Evolutionary conservation across 2,113 vertebrate species (phyloP).

Genomic region (Oreamnos americanus): DNA sequence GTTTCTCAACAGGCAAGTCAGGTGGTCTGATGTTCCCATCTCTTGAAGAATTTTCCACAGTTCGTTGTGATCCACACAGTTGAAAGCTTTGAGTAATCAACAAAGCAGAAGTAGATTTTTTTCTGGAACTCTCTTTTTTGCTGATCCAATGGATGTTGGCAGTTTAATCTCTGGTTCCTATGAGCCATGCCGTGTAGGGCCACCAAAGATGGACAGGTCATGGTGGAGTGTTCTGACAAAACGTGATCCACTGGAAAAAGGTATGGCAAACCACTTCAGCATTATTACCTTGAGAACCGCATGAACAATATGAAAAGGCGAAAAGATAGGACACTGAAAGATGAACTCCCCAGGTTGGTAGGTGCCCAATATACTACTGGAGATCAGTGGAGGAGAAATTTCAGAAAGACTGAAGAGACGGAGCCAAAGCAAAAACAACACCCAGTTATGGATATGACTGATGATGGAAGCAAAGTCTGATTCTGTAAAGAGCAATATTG

Average conservation of each 20-base stretch:
- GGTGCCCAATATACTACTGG: background rate
- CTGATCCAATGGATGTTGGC: background rate
- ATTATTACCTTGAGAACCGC: background rate
- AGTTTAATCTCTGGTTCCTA: background rate
- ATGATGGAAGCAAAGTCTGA: background rate
- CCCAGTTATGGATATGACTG: background rate
- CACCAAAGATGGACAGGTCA: background rate
- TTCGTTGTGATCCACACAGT: background rate
- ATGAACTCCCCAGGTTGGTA: background rate
- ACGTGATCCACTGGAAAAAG: background rate
- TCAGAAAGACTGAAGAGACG: background rate
- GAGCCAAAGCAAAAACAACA: background rate
- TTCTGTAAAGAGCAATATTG: background rate
- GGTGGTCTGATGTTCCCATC: background rate
- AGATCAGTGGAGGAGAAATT: background rate
- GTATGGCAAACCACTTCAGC: background rate
- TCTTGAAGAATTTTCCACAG: background rate
- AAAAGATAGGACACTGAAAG: background rate
- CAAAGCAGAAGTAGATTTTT: background rate
- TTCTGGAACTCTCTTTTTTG: background rate
- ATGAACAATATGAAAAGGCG: background rate
- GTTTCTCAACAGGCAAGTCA: background rate
- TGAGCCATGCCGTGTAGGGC: background rate
- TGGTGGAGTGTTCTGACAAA: background rate
- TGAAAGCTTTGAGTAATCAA: background rate